Conservation (phyloP, 23 tunicate species). For the Phallusia fumigata region DNA sequence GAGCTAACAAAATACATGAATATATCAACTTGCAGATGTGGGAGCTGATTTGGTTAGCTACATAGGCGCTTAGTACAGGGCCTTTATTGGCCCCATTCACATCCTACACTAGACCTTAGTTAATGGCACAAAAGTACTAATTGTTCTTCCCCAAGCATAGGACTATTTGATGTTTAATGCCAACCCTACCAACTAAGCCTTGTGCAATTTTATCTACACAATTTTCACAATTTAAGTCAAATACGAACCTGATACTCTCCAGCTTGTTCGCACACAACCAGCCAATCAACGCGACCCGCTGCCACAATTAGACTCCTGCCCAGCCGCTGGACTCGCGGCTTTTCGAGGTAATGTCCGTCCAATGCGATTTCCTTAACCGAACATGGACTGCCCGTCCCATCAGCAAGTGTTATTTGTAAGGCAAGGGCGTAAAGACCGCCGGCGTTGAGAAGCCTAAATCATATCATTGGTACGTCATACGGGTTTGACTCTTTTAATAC, state of each 20-base stretch:
- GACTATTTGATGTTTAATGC: too few species aligned
- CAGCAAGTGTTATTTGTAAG: neutral
- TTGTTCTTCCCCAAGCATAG: neutral
- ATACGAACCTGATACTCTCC: conserved; percentile 69
- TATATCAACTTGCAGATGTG: too few species aligned
- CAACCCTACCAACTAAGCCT: too few species aligned
- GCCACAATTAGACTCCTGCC: conserved; percentile 35
- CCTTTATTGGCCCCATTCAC: too few species aligned
- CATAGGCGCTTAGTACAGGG: too few species aligned
- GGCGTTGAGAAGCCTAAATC: conserved; percentile 43
- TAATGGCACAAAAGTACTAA: too few species aligned
- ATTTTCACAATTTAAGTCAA: too few species aligned
- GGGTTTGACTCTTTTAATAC: neutral
- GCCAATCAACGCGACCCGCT: conserved; percentile 55
- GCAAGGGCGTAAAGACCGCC: conserved; percentile 44
- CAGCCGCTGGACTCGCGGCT: conserved; percentile 23
- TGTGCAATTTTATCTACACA: too few species aligned
- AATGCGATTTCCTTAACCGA: conserved; percentile 41
- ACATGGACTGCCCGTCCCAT: conserved; percentile 1
- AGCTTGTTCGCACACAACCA: conserved; percentile 28
- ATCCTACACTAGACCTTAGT: too few species aligned
- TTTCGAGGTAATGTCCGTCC: conserved; percentile 46
- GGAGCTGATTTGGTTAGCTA: too few species aligned
- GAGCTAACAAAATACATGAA: conserved; percentile 11
- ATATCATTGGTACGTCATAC: neutral